Base-by-base conservation (phyloP, 1,140 invertebrate genomes). In the Eriosoma lanigerum region DNA sequence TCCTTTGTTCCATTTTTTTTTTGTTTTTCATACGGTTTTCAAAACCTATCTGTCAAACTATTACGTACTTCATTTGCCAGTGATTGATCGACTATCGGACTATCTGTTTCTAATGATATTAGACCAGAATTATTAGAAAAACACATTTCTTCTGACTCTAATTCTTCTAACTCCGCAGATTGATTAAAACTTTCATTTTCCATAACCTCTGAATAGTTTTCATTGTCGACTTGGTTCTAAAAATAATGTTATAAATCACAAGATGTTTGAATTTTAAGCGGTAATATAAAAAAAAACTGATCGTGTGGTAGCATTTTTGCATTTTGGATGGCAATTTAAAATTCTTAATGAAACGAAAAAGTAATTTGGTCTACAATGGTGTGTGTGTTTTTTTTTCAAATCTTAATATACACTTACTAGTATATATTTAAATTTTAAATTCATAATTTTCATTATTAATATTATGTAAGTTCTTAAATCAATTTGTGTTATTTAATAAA, bases 131-230 rank as follows among this genome's bases (percentile, higher is more conserved):
- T 64, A 19, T n/a, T 12, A 66, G 32, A 19, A 17, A 44, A n/a
- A n/a, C n/a, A 21, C n/a, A n/a, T 1, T 4, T 68, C 19, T 1
- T 48, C 38, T 38, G 32, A 8, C 15, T 68, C 38, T 12, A n/a
- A n/a, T n/a, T n/a, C n/a, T n/a, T n/a, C n/a, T n/a, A 19, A 10
- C 9, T 68, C 38, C 9, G 6, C 38, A 46, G 38, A 46, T 21
- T 68, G 64, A 46, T 68, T 19, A 21, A 68, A 46, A 68, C 32
- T 68, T 48, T 68, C 64, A 68, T 68, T 46, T 68, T 68, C 21
- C 15, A 21, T 38, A 12, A 46, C 21, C 13, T 24, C 64, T 44
- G 19, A 44, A 68, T 48, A 46, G 44, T 24, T 46, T 21, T 46
- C 21, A 10, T 66, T 44, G 26, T 66, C 62, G 62, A 38, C 15